phyloP scores from a whole-genome alignment of 2,113 vertebrate species.

The Eidolon helvum region DNA sequence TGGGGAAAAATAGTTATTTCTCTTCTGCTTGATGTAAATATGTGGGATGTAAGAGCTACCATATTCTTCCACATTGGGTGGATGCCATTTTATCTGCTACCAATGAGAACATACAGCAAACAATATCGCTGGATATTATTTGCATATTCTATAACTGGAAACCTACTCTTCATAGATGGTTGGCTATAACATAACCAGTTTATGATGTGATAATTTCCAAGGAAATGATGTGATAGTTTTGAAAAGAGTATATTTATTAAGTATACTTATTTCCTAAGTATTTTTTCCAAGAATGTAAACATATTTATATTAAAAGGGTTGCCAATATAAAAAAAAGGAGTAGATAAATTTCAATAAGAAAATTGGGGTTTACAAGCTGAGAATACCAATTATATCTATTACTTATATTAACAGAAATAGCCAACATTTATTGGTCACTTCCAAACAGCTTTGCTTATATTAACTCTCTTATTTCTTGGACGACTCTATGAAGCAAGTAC shows the following conservation, averaged over 20 bases:
- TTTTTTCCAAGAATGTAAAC: conserved; percentile 2
- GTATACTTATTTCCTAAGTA: background rate
- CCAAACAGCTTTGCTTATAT: background rate
- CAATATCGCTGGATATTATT: background rate
- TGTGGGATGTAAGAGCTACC: background rate
- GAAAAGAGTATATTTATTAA: background rate
- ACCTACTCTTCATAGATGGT: background rate
- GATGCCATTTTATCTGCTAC: background rate
- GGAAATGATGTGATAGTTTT: background rate
- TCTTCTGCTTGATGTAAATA: background rate
- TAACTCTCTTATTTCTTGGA: background rate
- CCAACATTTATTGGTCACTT: background rate
- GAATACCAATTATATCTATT: background rate
- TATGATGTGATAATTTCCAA: background rate
- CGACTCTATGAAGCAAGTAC: background rate
- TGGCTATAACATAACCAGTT: background rate
- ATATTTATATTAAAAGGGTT: background rate
- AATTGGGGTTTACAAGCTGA: background rate
- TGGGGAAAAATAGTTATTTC: background rate
- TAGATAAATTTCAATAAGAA: background rate
- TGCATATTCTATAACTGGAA: background rate
- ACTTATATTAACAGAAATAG: background rate
- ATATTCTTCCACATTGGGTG: background rate
- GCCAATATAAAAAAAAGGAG: background rate
- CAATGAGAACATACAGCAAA: background rate